Evolutionary conservation across 30 jellyfish, hydroid and myxozoan genomes (phyloP).

Genomic region (Mastigias papua): DNA sequence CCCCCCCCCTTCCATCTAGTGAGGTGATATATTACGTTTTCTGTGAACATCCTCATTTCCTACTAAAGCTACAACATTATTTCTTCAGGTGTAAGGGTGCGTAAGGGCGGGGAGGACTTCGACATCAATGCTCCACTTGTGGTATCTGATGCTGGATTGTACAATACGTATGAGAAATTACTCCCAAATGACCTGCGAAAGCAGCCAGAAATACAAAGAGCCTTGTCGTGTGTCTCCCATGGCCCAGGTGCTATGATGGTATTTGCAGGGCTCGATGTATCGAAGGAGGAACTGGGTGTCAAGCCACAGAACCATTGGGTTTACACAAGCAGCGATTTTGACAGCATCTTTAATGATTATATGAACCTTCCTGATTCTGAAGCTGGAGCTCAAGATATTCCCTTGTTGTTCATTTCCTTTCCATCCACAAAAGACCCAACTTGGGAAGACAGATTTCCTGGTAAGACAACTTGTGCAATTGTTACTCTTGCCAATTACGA

Average conservation of each 20-base stretch:
- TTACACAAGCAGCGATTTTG: slow-evolving; percentile 70
- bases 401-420: slow-evolving; percentile 89
- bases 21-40: background rate
- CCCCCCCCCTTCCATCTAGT: background rate
- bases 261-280: slow-evolving; percentile 87
- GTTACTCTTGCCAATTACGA: slow-evolving; percentile 89
- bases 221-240: slow-evolving; percentile 63
- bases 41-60: too few relatives aligned
- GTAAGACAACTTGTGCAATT: slow-evolving; percentile 92
- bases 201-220: slow-evolving; percentile 35
- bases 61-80: too few relatives aligned
- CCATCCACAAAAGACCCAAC: slow-evolving; percentile 99
- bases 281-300: slow-evolving; percentile 87
- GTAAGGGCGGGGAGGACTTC: slow-evolving; percentile 77
- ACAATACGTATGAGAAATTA: slow-evolving; percentile 79
- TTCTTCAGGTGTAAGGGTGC: slow-evolving; percentile 81
- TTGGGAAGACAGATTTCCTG: slow-evolving; percentile 93
- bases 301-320: slow-evolving; percentile 89
- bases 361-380: slow-evolving; percentile 62
- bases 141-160: slow-evolving; percentile 86
- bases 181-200: slow-evolving; percentile 55
- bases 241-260: slow-evolving; percentile 90
- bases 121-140: slow-evolving; percentile 88
- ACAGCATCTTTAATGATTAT: slow-evolving; percentile 56
- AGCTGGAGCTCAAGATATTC: slow-evolving; percentile 87